Evolutionary conservation across 1,140 invertebrate genomes (phyloP), one percentile per base, ranked within the genome.

Genomic region (Propsilocerus akamusi): DNA sequence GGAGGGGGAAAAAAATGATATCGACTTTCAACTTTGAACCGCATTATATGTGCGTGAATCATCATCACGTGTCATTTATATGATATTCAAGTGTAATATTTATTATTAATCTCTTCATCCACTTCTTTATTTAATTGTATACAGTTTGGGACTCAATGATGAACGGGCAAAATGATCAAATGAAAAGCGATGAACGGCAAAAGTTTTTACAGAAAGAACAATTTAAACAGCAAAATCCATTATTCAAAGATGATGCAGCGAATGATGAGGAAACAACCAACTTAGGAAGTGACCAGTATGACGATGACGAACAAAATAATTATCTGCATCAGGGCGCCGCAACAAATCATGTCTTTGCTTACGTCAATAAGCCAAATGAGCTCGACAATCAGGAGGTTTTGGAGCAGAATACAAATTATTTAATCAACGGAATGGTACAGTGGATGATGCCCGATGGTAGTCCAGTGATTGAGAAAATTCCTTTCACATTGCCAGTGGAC

Each of bases 281-380:
- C 34, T 7, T 5, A 14, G 14, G 7, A 20, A 41, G 14, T 41
- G 34, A 41, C 22, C 17, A 17, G 14, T 41, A 41, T 17, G 34
- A 41, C 17, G 17, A 41, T 22, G 34, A 41, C 22, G 34, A 17
- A 1, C 34, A 41, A 4, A 41, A 5, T 10, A 41, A 41, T 17
- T 41, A 41, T 41, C 22, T 41, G 14, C 34, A 41, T 41, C 34
- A 41, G 22, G 34, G 34, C 10, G 34, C 34, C 22, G 34, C 34
- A 2, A 41, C 14, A 20, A 14, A 41, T 17, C 17, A 41, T 10
- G 22, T 20, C 22, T 41, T 20, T 41, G 34, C 34, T 20, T 41
- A 41, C 34, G 22, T 41, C 12, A 41, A 41, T 41, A 41, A 41
- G 22, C 34, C 34, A 41, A 41, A 41, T 41, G 34, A 41, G 10